phyloP scores from a whole-genome alignment of 2,888 invertebrate genomes.

The Biston stratarius region DNA sequence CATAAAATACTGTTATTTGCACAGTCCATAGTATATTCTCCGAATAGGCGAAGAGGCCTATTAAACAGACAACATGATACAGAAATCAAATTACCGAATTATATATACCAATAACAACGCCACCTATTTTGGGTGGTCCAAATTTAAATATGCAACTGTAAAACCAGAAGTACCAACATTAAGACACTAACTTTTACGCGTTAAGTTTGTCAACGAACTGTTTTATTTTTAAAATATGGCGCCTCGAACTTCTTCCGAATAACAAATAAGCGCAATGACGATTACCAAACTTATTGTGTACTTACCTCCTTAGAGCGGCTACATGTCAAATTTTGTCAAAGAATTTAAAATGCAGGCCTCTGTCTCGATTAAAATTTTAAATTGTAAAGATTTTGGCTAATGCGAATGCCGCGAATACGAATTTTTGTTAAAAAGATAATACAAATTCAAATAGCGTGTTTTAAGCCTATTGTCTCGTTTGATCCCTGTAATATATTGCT shows the following conservation, averaged over 20 bases:
- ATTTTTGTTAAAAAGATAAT: constrained; percentile 56
- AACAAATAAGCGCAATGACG: constrained; percentile 60
- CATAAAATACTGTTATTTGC: no score
- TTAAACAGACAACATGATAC: constrained; percentile 3
- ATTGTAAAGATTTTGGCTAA: constrained; percentile 77
- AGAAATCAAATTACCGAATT: constrained; percentile 25
- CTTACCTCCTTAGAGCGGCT: neutral
- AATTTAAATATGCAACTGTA: constrained; percentile 30
- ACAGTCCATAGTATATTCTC: no score
- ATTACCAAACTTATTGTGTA: constrained; percentile 59
- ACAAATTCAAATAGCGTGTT: constrained; percentile 48
- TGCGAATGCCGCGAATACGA: constrained; percentile 70
- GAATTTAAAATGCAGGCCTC: constrained; percentile 61
- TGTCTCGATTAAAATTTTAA: constrained; percentile 63
- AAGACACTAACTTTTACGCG: constrained; percentile 21
- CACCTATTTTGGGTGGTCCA: constrained; percentile 33
- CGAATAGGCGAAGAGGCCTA: no score
- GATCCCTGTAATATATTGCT: constrained; percentile 23
- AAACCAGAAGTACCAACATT: constrained; percentile 24
- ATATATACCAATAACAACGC: constrained; percentile 3
- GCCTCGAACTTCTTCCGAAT: constrained; percentile 57
- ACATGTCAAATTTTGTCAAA: constrained; percentile 51
- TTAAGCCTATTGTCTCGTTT: constrained; percentile 52
- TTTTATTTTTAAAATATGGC: constrained; percentile 52
- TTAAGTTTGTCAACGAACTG: constrained; percentile 32